Percentiles rank a stretch among this genome's conserved stretches.
Conservation (phyloP, 2,797 vertebrate species). For the Gymnothorax reevesii region DNA sequence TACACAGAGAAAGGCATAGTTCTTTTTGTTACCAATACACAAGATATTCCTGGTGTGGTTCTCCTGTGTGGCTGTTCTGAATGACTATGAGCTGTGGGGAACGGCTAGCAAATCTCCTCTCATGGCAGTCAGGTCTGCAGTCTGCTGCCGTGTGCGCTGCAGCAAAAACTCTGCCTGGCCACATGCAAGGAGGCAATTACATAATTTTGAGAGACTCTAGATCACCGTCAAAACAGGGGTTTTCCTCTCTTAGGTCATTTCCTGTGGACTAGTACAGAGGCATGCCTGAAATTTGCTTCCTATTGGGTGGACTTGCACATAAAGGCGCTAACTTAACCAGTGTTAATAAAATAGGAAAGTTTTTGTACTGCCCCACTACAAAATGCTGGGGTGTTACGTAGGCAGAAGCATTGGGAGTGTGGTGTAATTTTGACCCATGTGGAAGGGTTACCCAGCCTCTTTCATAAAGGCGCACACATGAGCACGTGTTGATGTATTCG, state of each 20-base stretch:
- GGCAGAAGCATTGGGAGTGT: neutral
- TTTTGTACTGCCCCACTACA: neutral
- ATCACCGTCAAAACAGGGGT: slow-evolving; percentile 25
- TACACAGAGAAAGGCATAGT: neutral
- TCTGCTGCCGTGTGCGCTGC: neutral
- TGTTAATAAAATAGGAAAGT: neutral
- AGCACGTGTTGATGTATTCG: neutral
- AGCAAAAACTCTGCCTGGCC: slow-evolving; percentile 13
- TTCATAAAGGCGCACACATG: neutral
- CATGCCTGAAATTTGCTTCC: neutral
- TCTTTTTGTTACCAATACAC: neutral
- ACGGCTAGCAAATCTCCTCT: slow-evolving; percentile 19
- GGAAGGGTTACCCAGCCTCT: neutral
- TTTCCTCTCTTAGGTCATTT: slow-evolving; percentile 23
- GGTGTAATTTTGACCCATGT: neutral
- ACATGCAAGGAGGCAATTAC: slow-evolving; percentile 35
- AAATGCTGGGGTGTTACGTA: neutral
- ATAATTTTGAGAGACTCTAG: slow-evolving; percentile 35
- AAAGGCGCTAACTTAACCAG: neutral
- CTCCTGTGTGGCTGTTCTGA: neutral
- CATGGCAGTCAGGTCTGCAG: neutral
- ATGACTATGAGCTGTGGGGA: neutral
- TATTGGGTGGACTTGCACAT: neutral
- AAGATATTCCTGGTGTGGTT: neutral
- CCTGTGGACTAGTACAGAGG: slow-evolving; percentile 9